phyloP scores from a whole-genome alignment of 2,888 invertebrate species.

The Drosophila nigricruria region DNA sequence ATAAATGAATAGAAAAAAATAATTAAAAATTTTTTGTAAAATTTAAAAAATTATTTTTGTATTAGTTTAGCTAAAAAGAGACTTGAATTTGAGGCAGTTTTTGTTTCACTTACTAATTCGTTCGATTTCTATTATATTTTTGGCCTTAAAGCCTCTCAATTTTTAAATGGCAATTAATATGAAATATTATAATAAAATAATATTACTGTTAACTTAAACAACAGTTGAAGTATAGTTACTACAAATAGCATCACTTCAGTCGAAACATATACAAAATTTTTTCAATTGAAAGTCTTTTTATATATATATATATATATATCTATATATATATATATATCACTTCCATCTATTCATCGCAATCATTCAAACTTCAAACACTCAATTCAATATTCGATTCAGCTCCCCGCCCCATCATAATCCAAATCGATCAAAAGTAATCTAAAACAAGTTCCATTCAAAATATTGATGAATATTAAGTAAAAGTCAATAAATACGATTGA shows the following conservation, averaged over 20 bases:
- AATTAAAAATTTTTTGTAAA: not conserved
- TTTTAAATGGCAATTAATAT: not conserved
- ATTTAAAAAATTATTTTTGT: not conserved
- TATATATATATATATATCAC: no score
- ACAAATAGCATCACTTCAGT: not conserved
- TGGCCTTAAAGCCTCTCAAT: not conserved
- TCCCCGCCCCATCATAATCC: not conserved
- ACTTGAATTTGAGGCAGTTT: no score
- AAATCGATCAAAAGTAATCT: slow-evolving; percentile 5
- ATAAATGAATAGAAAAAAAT: not conserved
- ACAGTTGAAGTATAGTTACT: not conserved
- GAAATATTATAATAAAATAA: not conserved
- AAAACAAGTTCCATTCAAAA: slow-evolving; percentile 6
- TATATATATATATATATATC: no score
- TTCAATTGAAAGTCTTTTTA: not conserved
- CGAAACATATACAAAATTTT: no score
- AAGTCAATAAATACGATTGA: slow-evolving; percentile 13
- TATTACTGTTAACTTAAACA: not conserved
- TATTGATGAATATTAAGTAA: slow-evolving; percentile 14
- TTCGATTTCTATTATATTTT: not conserved
- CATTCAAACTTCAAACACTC: not conserved
- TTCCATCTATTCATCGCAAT: not conserved
- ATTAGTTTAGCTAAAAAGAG: no score
- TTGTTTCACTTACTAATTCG: no score
- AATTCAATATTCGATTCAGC: not conserved